Evolutionary conservation across 1,140 invertebrate genomes (phyloP).

Genomic region (Magallana angulata): DNA sequence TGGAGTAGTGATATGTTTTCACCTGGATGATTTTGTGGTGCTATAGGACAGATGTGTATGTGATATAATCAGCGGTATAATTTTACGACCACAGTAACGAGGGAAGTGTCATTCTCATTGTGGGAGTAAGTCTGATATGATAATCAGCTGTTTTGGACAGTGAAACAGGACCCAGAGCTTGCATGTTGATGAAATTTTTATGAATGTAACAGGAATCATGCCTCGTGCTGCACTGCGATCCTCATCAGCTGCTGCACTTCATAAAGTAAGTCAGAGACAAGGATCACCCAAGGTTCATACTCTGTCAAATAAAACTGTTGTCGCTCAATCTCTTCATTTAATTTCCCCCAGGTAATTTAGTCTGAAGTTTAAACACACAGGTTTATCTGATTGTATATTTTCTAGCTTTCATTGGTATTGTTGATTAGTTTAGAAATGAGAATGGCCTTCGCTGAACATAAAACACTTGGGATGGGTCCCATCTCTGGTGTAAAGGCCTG

Average conservation of each 20-base stretch:
- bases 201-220: slow-evolving; percentile 17
- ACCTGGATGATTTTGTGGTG: not conserved
- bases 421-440: not conserved
- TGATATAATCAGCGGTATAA: slow-evolving; percentile 23
- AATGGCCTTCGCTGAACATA: not conserved
- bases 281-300: not conserved
- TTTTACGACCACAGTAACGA: not conserved
- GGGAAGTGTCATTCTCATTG: not conserved
- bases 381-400: not conserved
- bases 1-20: not conserved
- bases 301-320: not conserved
- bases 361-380: not conserved
- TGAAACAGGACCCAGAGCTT: not conserved
- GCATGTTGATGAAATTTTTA: not conserved
- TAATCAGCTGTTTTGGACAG: slow-evolving; percentile 20
- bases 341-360: not conserved
- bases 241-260: slow-evolving; percentile 13
- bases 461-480: not conserved
- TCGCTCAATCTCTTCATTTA: slow-evolving; percentile 5
- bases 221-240: slow-evolving; percentile 13
- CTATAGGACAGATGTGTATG: not conserved
- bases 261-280: slow-evolving; percentile 8
- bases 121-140: not conserved
- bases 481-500: not conserved
- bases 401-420: not conserved